Conservation (phyloP, 2,797 vertebrate genomes). For the Prionace glauca region DNA sequence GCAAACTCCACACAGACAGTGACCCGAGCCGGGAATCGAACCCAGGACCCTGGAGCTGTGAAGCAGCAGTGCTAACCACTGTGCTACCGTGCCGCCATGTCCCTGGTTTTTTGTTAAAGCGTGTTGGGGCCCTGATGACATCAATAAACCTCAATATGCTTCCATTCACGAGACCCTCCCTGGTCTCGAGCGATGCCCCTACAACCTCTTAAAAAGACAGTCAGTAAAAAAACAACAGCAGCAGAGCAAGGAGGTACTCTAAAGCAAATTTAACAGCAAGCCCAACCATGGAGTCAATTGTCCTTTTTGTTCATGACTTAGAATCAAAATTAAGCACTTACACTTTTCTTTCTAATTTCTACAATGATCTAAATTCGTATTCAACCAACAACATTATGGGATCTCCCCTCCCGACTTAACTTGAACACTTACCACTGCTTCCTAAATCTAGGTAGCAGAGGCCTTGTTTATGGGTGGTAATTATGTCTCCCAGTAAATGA, state of each 20-base stretch:
- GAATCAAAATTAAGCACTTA: background rate
- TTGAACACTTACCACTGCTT: background rate
- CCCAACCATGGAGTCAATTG: background rate
- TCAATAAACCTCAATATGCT: background rate
- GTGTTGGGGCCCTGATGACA: too few relatives aligned
- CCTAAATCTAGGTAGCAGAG: background rate
- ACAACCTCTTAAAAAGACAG: background rate
- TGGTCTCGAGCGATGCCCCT: background rate
- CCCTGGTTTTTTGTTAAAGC: background rate
- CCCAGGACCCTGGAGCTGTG: too few relatives aligned
- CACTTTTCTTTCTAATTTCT: background rate
- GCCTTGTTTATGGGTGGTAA: background rate
- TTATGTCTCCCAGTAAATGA: background rate
- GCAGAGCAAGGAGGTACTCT: background rate
- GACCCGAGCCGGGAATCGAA: too few relatives aligned
- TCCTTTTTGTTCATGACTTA: background rate
- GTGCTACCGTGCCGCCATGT: too few relatives aligned
- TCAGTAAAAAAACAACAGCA: background rate
- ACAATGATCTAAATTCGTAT: background rate
- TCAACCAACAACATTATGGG: background rate
- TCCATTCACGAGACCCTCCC: background rate
- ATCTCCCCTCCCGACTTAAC: background rate
- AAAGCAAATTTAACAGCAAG: background rate
- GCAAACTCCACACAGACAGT: too few relatives aligned
- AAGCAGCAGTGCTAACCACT: too few relatives aligned